These are phyloP conservation scores for Muricea muricata DNA, from an alignment of 92 coral and sea anemone species.

Conservation along the genomic window DNA sequence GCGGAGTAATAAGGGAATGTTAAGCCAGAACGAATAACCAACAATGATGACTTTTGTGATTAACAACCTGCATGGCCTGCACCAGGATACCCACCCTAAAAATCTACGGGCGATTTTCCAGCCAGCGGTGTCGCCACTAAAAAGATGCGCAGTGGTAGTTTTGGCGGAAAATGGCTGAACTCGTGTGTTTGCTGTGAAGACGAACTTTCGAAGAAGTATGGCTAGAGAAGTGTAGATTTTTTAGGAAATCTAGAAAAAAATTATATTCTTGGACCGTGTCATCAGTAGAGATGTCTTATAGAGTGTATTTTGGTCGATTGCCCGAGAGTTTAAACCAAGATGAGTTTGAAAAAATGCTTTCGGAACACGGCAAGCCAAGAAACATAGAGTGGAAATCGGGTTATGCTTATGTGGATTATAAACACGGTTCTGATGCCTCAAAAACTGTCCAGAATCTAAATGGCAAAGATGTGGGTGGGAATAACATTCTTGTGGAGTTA, in stretches of 20 bases:
- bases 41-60: too few species aligned
- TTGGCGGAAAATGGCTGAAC: conserved; percentile 40
- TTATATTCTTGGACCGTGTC: neutral
- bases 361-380: conserved; percentile 87
- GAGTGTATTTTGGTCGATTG: conserved; percentile 92
- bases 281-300: conserved; percentile 72
- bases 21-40: too few species aligned
- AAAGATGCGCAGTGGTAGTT: conserved; percentile 7
- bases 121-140: neutral
- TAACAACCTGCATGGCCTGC: neutral
- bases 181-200: conserved; percentile 1
- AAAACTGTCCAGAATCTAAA: conserved; percentile 89
- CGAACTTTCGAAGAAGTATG: neutral
- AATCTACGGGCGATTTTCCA: neutral
- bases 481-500: conserved; percentile 90
- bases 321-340: conserved; percentile 86
- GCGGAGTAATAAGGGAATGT: too few species aligned
- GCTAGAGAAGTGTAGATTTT: neutral
- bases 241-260: neutral
- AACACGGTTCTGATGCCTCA: conserved; percentile 85
- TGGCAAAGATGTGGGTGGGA: conserved; percentile 82
- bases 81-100: neutral
- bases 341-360: conserved; percentile 80
- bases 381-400: conserved; percentile 95
- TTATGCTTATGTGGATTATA: conserved; percentile 91